A percentile compares a stretch with the other conserved stretches of the same genome.
phyloP scores from a whole-genome alignment of 2,797 vertebrate genomes.

The Pyrocephalus nanus region DNA sequence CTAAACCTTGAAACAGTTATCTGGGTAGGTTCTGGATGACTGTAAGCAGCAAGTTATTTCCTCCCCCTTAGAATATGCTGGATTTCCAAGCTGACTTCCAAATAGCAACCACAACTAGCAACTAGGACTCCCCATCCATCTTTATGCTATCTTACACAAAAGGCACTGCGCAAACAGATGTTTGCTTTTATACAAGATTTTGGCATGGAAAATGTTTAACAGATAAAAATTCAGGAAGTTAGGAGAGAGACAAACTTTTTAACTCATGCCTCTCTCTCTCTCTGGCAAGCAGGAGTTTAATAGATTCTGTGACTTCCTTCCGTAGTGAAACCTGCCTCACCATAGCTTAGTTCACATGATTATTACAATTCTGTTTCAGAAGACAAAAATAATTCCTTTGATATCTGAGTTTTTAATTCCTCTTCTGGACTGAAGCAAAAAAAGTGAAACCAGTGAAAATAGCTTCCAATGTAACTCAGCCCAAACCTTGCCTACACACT shows the following conservation, averaged over 20 bases:
- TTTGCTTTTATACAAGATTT: conserved; percentile 16
- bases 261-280: neutral
- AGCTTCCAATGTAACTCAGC: neutral
- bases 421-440: neutral
- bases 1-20: neutral
- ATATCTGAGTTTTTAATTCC: neutral
- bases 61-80: neutral
- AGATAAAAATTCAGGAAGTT: neutral
- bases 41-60: neutral
- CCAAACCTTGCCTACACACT: neutral
- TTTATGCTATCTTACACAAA: neutral
- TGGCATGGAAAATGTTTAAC: neutral
- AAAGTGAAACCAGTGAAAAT: neutral
- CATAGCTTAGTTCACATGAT: neutral
- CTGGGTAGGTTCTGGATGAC: neutral
- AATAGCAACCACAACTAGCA: neutral
- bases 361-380: neutral
- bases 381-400: neutral
- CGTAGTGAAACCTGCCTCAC: neutral
- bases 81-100: conserved; percentile 4
- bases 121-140: neutral
- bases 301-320: neutral
- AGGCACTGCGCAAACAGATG: neutral
- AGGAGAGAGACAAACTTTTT: neutral
- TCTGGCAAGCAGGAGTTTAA: neutral